These are phyloP conservation scores for Mactromeris polynyma DNA, from an alignment of 2,888 invertebrate species.

Conservation along the genomic window DNA sequence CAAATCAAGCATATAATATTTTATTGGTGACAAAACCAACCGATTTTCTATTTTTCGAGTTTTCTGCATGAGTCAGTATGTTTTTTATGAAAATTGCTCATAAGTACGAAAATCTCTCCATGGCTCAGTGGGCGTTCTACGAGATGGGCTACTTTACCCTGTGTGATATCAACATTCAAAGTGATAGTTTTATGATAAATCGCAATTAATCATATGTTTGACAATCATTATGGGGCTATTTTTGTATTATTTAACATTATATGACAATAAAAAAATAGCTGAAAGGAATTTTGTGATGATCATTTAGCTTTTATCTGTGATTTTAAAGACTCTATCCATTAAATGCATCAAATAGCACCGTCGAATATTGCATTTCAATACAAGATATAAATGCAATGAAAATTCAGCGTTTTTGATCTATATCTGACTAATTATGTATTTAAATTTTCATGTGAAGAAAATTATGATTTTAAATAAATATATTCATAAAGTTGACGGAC, in stretches of 20 bases:
- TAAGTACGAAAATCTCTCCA: background rate
- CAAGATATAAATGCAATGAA: background rate
- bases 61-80: slow-evolving; percentile 46
- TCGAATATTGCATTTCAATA: background rate
- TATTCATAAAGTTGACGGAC: background rate
- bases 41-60: slow-evolving; percentile 42
- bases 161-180: background rate
- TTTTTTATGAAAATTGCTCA: slow-evolving; percentile 33
- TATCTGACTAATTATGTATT: slow-evolving; percentile 43
- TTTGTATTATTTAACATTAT: slow-evolving; percentile 41
- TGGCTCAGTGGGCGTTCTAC: background rate
- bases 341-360: background rate
- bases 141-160: background rate
- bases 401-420: background rate
- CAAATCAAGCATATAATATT: slow-evolving; percentile 29
- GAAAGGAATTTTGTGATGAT: slow-evolving; percentile 53
- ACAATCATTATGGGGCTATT: slow-evolving; percentile 17
- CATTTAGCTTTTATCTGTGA: slow-evolving; percentile 38
- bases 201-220: slow-evolving; percentile 24
- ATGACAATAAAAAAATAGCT: slow-evolving; percentile 28
- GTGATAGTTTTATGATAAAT: slow-evolving; percentile 24
- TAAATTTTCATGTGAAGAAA: background rate
- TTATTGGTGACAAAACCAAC: slow-evolving; percentile 33
- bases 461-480: background rate
- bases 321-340: slow-evolving; percentile 31